Evolutionary conservation across 92 coral and sea anemone genomes (phyloP), one percentile per base, ranked within the genome.

Genomic region (Zoanthus sansibaricus): DNA sequence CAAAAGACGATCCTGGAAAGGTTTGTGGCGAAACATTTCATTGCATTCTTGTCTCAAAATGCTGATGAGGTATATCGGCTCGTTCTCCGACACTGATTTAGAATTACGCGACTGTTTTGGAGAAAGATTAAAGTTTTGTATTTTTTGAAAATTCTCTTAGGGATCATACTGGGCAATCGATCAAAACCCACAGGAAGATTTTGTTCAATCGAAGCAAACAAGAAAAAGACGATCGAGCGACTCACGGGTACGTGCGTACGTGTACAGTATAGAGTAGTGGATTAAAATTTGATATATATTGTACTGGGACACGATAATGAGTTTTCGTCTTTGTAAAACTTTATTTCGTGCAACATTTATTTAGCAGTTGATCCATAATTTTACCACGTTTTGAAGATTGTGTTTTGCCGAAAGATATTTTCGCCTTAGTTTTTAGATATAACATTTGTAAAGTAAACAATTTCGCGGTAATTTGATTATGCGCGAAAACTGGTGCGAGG

Each of bases 81-180:
- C 72, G 71, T 13, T 46, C 75, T 54, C 72, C 37, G 74, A 61
- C 75, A 49, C 45, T 45, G 82, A 32, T 59, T 62, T 47, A 78
- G 25, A 48, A 51, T 79, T 56, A 70, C 8, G 70, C 55, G 54
- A 67, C 78, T 49, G 64, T 51, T 49, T 6, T 11, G 55, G 55
- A 49, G 55, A 49, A 49, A 49, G 55, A 49, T 49, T 45, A 11
- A 77, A 58, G 18, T 59, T 49, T 49, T 9, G 69, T 17, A 49
- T 73, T 74, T 77, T 73, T 32, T 37, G 62, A 9, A 83, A 52
- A 0, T 62, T 20, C 72, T 75, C 58, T 17, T 42, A 96, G 99
- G 99, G 99, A 30, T 96, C 99, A 16, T 96, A 96, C 69, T 96
- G 99, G 99, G 99, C 99, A 13, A 96, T 96, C 75, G 99, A 96